Conservation (phyloP, 2,113 vertebrate genomes). For the Elephantulus edwardii region DNA sequence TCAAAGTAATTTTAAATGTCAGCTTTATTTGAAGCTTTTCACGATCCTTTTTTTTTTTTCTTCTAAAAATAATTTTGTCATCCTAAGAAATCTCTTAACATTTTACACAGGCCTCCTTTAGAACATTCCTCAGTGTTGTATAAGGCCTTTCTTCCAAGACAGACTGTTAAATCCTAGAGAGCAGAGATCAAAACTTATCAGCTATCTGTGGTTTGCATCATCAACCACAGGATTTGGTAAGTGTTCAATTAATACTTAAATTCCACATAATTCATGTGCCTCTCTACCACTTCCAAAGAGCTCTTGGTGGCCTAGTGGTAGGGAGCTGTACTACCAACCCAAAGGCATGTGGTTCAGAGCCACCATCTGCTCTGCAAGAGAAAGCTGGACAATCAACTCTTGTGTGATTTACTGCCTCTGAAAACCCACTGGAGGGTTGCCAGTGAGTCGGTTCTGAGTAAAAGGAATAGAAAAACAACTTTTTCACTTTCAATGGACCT, state of each 20-base stretch:
- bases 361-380: too few species aligned
- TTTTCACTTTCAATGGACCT: neutral
- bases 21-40: neutral
- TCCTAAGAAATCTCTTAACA: neutral
- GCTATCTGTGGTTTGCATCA: neutral
- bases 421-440: too few species aligned
- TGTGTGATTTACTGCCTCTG: too few species aligned
- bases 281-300: neutral
- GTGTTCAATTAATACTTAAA: neutral
- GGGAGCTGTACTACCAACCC: too few species aligned
- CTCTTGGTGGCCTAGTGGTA: too few species aligned
- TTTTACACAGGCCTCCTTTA: neutral
- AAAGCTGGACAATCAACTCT: too few species aligned
- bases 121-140: neutral
- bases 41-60: conserved; percentile 2
- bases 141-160: neutral
- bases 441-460: too few species aligned
- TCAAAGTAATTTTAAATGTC: conserved; percentile 23
- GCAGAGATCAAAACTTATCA: neutral
- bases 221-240: neutral
- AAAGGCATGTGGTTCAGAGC: too few species aligned
- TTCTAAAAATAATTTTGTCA: neutral
- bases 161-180: neutral
- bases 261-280: neutral
- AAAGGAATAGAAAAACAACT: too few species aligned